Evolutionary conservation across 2,888 invertebrate genomes (phyloP), one percentile per base, ranked within the genome.

Genomic region (Rotaria socialis): DNA sequence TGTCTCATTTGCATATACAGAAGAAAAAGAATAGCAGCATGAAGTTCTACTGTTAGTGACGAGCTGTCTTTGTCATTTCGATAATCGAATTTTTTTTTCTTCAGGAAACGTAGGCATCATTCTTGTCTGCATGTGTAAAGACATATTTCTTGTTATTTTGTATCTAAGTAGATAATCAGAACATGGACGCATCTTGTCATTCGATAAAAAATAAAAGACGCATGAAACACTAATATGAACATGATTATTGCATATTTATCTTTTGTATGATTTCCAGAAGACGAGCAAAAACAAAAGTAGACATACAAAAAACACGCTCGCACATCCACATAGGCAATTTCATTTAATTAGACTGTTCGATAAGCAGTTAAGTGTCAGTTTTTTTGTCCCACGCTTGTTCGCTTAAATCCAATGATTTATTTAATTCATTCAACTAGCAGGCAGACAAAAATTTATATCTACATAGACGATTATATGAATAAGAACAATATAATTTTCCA

Each of bases 1-100:
- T 24, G 56, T 56, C 24, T 24, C 24, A 56, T 56, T 67, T 67
- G 67, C 67, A 35, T 35, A 67, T 35, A 35, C n/a, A n/a, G n/a
- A n/a, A n/a, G n/a, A n/a, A n/a, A n/a, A 67, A 67, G 10, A 67
- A 67, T 6, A 56, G 24, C 7, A 56, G 1, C 11, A 56, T 56
- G 24, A 6, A 7, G 56, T 56, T 3, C 19, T 19, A 19, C 0
- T 35, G 27, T 4, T 35, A 24, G 1, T 19, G 67, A 67, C 27
- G 67, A 67, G 35, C 27, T 67, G 67, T 67, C 67, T 67, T 35
- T 35, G 35, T 14, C 67, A 6, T 67, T 27, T 67, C 16, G 35
- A 67, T 67, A 67, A 67, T 67, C 67, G 35, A 67, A 67, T 67
- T 67, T 27, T 58, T 4, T 67, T 67, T n/a, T n/a, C 67, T 35